Conservation (phyloP, 2,113 vertebrate species). For the Platysternon megacephalum region DNA sequence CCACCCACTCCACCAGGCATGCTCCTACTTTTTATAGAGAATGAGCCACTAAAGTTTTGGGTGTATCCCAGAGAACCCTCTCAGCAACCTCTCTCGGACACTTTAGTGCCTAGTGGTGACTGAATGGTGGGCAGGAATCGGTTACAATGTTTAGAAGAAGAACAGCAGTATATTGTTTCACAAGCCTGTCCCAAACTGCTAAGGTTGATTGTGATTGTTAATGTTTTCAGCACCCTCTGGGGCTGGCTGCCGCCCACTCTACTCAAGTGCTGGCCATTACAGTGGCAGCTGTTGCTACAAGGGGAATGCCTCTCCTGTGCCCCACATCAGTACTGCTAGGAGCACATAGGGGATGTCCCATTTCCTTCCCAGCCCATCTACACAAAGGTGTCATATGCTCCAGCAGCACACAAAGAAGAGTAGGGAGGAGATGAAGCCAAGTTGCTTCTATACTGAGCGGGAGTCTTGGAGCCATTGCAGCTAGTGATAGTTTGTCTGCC, state of each 20-base stretch:
- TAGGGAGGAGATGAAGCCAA: not conserved
- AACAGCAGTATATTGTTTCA: not conserved
- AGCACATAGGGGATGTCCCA: not conserved
- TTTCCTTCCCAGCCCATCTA: not conserved
- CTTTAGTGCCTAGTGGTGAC: fast-evolving
- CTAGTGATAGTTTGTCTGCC: too few relatives aligned
- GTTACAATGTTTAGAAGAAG: not conserved
- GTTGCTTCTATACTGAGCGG: not conserved
- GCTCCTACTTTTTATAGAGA: not conserved
- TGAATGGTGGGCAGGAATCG: not conserved
- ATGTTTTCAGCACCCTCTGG: not conserved
- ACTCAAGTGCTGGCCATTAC: not conserved
- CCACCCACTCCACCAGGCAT: not conserved
- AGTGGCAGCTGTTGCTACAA: not conserved
- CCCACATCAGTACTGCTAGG: not conserved
- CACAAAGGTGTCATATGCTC: not conserved
- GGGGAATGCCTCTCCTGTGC: not conserved
- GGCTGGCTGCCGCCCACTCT: not conserved
- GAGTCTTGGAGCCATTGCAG: not conserved
- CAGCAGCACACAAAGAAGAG: not conserved
- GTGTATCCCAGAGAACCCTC: not conserved
- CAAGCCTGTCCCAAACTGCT: not conserved
- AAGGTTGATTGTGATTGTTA: not conserved
- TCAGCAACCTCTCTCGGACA: not conserved
- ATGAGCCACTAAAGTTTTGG: not conserved